These are phyloP conservation scores for Paramormyrops hopkinsi DNA, from an alignment of 2,797 vertebrate genomes.

Conservation along the genomic window DNA sequence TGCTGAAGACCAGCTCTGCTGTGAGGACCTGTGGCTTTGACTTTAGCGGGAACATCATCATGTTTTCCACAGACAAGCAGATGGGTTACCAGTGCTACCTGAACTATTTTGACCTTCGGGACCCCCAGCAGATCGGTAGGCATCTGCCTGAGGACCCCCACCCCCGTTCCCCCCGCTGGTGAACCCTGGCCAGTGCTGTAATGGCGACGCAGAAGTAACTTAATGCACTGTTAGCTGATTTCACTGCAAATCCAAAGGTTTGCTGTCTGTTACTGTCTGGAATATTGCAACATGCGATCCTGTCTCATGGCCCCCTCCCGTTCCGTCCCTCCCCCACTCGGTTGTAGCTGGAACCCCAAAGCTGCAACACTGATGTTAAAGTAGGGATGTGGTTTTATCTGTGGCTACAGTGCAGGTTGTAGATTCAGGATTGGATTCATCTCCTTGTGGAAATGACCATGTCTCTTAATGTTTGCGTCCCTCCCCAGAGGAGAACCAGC, in stretches of 20 bases:
- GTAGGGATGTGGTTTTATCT: not conserved
- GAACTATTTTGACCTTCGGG: constrained; percentile 90
- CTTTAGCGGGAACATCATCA: constrained; percentile 97
- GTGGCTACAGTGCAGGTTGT: not conserved
- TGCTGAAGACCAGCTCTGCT: constrained; percentile 88
- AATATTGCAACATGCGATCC: not conserved
- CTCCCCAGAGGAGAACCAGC: constrained; percentile 83
- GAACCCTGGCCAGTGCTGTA: not conserved
- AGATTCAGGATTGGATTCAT: not conserved
- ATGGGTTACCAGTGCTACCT: constrained; percentile 98
- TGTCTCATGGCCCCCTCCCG: not conserved
- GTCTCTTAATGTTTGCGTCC: not conserved
- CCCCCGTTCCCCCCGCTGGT: not conserved
- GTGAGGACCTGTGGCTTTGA: constrained; percentile 96
- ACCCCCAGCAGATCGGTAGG: constrained; percentile 88
- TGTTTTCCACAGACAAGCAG: constrained; percentile 99
- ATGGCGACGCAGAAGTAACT: not conserved
- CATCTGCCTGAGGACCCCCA: not conserved
- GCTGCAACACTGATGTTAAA: not conserved
- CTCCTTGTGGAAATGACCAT: not conserved
- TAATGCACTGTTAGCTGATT: not conserved
- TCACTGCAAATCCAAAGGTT: not conserved
- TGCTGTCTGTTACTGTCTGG: not conserved
- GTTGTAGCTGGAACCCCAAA: not conserved
- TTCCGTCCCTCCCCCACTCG: not conserved